A percentile compares a stretch with the other conserved stretches of the same genome.
Conservation (phyloP, 1,140 invertebrate species). For the Bombyx mori region ASM3026992v2 NC_085128.1:9468001-9468500, state of each 20-base stretch:
- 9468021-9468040: constrained; percentile 84
- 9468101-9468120: constrained; percentile 88
- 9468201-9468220: constrained; percentile 94
- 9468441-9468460: constrained; percentile 79
- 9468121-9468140: constrained; percentile 85
- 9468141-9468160: constrained; percentile 89
- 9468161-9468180: constrained; percentile 83
- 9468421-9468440: constrained; percentile 86
- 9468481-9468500: constrained; percentile 72
- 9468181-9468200: constrained; percentile 98
- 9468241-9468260: constrained; percentile 92
- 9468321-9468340: constrained; percentile 86
- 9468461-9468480: constrained; percentile 78
- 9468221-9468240: constrained; percentile 79
- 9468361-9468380: constrained; percentile 90
- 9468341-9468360: constrained; percentile 94
- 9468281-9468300: constrained; percentile 84
- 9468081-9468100: constrained; percentile 92
- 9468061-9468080: constrained; percentile 76
- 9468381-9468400: constrained; percentile 85
- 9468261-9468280: constrained; percentile 95
- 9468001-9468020: constrained; percentile 85
- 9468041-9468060: constrained; percentile 78
- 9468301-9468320: constrained; percentile 83
- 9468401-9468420: constrained; percentile 86